Conservation (phyloP, 2,113 vertebrate genomes). For the Ailurus styani region DNA sequence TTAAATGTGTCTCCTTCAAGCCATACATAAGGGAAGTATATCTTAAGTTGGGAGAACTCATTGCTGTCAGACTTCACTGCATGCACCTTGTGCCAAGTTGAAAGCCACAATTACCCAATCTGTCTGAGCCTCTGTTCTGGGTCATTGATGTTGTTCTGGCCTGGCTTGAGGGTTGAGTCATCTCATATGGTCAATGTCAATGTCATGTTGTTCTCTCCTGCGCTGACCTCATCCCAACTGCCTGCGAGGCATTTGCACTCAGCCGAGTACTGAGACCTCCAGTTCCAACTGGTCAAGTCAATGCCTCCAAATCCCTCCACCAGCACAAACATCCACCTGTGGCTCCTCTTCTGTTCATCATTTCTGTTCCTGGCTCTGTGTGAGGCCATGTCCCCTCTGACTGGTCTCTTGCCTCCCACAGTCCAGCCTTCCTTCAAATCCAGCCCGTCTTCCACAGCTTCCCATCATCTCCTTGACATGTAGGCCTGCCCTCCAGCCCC, state of each 20-base stretch:
- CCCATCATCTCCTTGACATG: neutral
- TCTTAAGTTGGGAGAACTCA: neutral
- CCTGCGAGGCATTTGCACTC: neutral
- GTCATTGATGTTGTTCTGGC: neutral
- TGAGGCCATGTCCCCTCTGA: neutral
- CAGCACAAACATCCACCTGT: neutral
- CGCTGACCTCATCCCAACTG: neutral
- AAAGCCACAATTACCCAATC: neutral
- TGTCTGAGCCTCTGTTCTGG: neutral
- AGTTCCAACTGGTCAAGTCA: neutral
- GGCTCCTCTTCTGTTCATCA: neutral
- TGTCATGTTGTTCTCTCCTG: neutral
- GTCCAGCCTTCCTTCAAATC: neutral
- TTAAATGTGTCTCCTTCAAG: conserved; percentile 46
- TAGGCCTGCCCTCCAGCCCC: neutral
- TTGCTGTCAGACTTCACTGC: neutral
- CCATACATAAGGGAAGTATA: neutral
- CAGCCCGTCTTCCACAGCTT: neutral
- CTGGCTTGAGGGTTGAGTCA: neutral
- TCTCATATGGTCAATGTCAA: neutral
- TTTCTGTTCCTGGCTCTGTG: neutral
- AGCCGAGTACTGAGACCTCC: neutral
- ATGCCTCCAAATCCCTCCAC: neutral
- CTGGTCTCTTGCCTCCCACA: neutral
- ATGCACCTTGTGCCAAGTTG: neutral